Evolutionary conservation across 2,113 vertebrate genomes (phyloP).

Genomic region (Dipodomys stephensi): DNA sequence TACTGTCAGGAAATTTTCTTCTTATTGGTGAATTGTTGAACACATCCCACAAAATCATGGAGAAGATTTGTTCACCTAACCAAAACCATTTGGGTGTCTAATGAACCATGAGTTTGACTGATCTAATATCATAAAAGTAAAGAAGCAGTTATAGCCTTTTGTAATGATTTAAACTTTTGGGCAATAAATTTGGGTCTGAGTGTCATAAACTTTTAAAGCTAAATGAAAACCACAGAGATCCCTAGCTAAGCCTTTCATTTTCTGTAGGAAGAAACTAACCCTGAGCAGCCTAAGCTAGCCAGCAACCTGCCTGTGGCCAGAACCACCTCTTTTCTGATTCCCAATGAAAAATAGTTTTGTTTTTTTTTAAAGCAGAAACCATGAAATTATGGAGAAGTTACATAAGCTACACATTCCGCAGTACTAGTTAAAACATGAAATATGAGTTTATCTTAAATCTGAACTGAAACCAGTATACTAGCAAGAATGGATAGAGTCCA

Average conservation of each 20-base stretch:
- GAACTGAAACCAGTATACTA: slow-evolving; percentile 19
- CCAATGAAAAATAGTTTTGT: background rate
- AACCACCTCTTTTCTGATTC: slow-evolving; percentile 50
- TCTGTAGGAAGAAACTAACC: slow-evolving; percentile 20
- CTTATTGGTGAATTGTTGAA: slow-evolving; percentile 27
- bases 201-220: slow-evolving; percentile 21
- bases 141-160: slow-evolving; percentile 18
- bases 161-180: slow-evolving; percentile 37
- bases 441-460: slow-evolving; percentile 4
- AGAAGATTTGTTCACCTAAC: background rate
- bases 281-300: background rate
- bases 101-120: background rate
- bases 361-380: background rate
- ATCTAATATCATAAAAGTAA: background rate
- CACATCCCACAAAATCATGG: background rate
- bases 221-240: slow-evolving; percentile 24
- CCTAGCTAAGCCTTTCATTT: slow-evolving; percentile 31
- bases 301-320: background rate
- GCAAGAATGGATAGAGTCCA: background rate
- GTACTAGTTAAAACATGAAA: background rate
- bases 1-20: slow-evolving; percentile 26
- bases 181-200: background rate
- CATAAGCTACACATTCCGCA: slow-evolving; percentile 37
- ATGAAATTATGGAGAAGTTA: slow-evolving; percentile 10
- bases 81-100: background rate